These are phyloP conservation scores for Chydorus sphaericus DNA, from an alignment of 2,888 invertebrate species.

Conservation along the genomic window DNA sequence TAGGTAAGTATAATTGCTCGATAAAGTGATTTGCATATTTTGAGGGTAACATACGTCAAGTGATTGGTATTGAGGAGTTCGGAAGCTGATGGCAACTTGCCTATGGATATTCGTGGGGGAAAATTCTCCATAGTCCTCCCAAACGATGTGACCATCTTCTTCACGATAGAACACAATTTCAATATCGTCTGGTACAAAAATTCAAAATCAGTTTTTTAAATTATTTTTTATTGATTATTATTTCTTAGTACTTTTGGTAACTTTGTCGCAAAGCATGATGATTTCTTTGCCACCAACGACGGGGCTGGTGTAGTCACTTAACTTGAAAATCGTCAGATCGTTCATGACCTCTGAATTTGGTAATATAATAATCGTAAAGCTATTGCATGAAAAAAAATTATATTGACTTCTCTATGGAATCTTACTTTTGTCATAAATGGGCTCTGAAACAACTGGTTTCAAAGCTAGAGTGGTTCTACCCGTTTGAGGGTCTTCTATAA, in stretches of 20 bases:
- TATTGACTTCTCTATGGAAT: slow-evolving; percentile 11
- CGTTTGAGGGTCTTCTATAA: slow-evolving; percentile 51
- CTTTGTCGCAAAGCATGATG: slow-evolving; percentile 87
- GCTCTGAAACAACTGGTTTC: slow-evolving; percentile 69
- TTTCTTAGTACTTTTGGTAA: slow-evolving; percentile 40
- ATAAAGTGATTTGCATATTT: no score
- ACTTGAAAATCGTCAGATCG: slow-evolving; percentile 74
- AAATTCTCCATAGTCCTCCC: slow-evolving; percentile 76
- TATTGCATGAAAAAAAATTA: no score
- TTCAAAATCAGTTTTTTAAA: slow-evolving; percentile 9
- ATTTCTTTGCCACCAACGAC: slow-evolving; percentile 76
- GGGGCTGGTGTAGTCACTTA: slow-evolving; percentile 71
- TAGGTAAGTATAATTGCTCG: no score
- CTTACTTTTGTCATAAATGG: slow-evolving; percentile 84
- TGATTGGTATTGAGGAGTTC: slow-evolving; percentile 58
- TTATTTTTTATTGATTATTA: not conserved
- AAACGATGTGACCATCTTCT: slow-evolving; percentile 47
- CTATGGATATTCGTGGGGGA: slow-evolving; percentile 77
- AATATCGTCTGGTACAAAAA: slow-evolving; percentile 56
- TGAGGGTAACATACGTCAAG: slow-evolving; percentile 33
- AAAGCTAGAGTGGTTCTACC: slow-evolving; percentile 55
- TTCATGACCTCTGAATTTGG: slow-evolving; percentile 61
- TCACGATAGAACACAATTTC: slow-evolving; percentile 77
- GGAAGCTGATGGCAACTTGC: slow-evolving; percentile 71
- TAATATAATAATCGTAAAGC: not conserved